Percentiles rank a stretch among this genome's conserved stretches.
phyloP scores from a whole-genome alignment of 2,888 invertebrate genomes.

The Torymus tubicola region DNA sequence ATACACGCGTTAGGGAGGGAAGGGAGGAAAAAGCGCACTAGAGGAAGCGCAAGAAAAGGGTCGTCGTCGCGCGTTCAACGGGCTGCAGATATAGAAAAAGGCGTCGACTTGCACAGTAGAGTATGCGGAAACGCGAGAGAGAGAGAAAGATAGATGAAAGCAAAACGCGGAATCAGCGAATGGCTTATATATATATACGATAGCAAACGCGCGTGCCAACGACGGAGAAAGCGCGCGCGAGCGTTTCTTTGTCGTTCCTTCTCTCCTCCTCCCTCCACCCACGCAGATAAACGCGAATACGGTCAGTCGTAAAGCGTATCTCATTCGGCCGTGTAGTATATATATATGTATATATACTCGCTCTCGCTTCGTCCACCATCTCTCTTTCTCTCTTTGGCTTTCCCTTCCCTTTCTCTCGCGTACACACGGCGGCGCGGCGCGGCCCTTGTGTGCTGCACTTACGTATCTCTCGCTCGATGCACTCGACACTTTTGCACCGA shows the following conservation, averaged over 20 bases:
- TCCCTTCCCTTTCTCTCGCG: background rate
- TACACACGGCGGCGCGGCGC: too few relatives aligned
- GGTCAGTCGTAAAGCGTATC: conserved; percentile 63
- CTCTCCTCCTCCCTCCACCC: too few relatives aligned
- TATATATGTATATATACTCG: too few relatives aligned
- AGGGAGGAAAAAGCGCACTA: background rate
- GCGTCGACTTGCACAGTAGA: conserved; percentile 1
- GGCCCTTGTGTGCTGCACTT: conserved; percentile 29
- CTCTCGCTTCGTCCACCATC: background rate
- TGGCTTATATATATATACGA: conserved; percentile 27
- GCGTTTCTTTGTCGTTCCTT: conserved; percentile 42
- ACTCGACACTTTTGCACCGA: conserved; percentile 29
- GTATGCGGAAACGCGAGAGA: too few relatives aligned
- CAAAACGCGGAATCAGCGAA: conserved; percentile 46
- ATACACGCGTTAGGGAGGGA: background rate
- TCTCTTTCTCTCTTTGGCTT: background rate
- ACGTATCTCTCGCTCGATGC: conserved; percentile 14
- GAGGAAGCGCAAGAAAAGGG: background rate
- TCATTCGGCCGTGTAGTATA: conserved; percentile 12
- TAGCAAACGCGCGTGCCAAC: conserved; percentile 1
- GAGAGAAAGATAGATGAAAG: conserved; percentile 25
- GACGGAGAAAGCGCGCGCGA: conserved; percentile 14
- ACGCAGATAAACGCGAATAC: conserved; percentile 59
- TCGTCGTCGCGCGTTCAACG: too few relatives aligned
- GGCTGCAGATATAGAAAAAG: conserved; percentile 16